Base-by-base conservation (phyloP, 2,797 vertebrate species). In the Acanthurus lineatus region DNA sequence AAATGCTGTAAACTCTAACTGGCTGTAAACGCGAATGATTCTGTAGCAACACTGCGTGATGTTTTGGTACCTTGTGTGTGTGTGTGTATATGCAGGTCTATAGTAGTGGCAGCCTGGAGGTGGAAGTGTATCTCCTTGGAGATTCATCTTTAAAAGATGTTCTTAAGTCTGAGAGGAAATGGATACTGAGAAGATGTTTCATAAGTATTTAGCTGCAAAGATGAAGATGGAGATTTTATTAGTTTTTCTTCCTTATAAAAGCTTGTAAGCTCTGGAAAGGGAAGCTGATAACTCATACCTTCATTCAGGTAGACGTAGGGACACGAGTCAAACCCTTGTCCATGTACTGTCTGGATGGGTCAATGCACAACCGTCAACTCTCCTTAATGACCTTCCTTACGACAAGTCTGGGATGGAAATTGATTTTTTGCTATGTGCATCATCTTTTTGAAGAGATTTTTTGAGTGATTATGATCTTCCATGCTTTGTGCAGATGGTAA, bases 211-310 rank as follows among this genome's bases (percentile, higher is more conserved):
- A 22, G 66, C 28, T 53, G 47, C 35, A 44, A n/a, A 67, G 57
- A 48, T 52, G 11, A 52, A 20, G 19, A 42, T 38, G 22, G 71
- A 69, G 9, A 56, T 53, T 28, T 57, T 38, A 63, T 80, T 76
- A 56, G 61, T 51, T 78, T 32, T 25, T 17, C 17, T 45, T 57
- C 9, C 47, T 40, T n/a, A 22, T 35, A 35, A 62, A 60, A 56
- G 56, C 48, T 54, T 40, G 60, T 44, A 56, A 51, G 45, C 19
- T 28, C 12, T 10, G n/a, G 47, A 51, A 64, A 72, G 38, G n/a
- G 54, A 49, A 73, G 57, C 19, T 62, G 77, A 75, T 84, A 83
- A 79, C 54, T 85, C 72, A 66, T 45, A 35, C 4, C 5, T 19
- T 0, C 19, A 68, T 69, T 80, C 47, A 79, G 63, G 45, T n/a